These are phyloP conservation scores for Cantharis nigra DNA, from an alignment of 2,888 invertebrate species.

Conservation along the genomic window DNA sequence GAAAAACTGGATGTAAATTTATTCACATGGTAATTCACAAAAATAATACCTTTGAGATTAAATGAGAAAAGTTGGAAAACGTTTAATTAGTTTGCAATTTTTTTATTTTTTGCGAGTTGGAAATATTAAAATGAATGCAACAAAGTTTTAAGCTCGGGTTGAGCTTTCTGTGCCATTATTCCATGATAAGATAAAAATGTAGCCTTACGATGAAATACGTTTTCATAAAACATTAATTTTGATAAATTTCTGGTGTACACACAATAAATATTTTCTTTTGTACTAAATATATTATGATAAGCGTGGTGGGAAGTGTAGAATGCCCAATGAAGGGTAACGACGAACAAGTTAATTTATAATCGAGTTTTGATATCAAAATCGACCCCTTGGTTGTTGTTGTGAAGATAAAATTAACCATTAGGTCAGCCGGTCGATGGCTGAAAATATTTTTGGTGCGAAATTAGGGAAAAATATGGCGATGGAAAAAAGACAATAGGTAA, in stretches of 20 bases:
- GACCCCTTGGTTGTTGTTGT: neutral
- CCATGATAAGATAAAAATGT: conserved; percentile 20
- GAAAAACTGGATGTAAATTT: neutral
- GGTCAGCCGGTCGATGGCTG: neutral
- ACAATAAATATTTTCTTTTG: conserved; percentile 3
- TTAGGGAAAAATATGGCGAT: neutral
- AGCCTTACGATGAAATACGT: neutral
- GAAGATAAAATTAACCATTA: conserved; percentile 1
- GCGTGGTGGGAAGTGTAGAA: neutral
- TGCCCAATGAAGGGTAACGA: conserved; percentile 2
- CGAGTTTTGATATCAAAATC: neutral
- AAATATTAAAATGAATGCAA: conserved; percentile 10
- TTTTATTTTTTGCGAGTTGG: conserved; percentile 9
- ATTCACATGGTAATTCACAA: neutral
- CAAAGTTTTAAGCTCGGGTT: conserved; percentile 20
- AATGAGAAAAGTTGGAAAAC: conserved; percentile 22
- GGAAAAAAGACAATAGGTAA: conserved; percentile 2
- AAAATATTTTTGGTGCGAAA: neutral
- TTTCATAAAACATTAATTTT: conserved; percentile 2
- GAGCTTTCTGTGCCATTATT: conserved; percentile 17
- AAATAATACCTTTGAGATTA: conserved; percentile 15
- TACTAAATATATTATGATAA: conserved; percentile 1
- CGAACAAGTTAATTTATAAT: conserved; percentile 3
- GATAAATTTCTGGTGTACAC: neutral
- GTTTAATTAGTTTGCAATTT: conserved; percentile 27